Evolutionary conservation across 2,797 vertebrate genomes (phyloP).

Genomic region (Smutsia gigantea): DNA sequence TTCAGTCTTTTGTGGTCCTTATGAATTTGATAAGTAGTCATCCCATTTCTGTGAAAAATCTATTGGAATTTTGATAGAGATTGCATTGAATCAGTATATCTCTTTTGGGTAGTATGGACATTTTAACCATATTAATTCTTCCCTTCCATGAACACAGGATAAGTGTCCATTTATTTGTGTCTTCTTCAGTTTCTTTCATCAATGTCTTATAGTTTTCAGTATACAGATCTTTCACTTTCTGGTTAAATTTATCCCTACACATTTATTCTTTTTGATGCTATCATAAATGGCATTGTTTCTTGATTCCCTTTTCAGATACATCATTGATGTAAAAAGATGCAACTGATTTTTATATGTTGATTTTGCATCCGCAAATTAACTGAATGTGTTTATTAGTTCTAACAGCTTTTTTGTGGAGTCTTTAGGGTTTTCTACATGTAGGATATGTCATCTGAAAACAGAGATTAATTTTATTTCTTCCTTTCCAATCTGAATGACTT

Average conservation of each 20-base stretch:
- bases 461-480: background rate
- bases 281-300: background rate
- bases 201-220: background rate
- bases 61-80: background rate
- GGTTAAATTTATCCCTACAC: background rate
- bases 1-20: background rate
- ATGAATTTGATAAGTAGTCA: background rate
- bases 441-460: background rate
- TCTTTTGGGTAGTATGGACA: background rate
- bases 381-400: background rate
- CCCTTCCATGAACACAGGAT: background rate
- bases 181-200: background rate
- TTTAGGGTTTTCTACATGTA: background rate
- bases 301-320: background rate
- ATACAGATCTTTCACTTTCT: background rate
- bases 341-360: background rate
- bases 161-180: background rate
- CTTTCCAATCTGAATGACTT: background rate
- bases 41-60: background rate
- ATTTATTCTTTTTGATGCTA: background rate
- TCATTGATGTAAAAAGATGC: background rate
- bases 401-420: background rate
- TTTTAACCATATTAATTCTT: background rate
- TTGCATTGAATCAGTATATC: background rate
- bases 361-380: background rate